A percentile compares a stretch with the other conserved stretches of the same genome.
phyloP scores from a whole-genome alignment of 2,888 invertebrate species.

The Sycophila texana region DNA sequence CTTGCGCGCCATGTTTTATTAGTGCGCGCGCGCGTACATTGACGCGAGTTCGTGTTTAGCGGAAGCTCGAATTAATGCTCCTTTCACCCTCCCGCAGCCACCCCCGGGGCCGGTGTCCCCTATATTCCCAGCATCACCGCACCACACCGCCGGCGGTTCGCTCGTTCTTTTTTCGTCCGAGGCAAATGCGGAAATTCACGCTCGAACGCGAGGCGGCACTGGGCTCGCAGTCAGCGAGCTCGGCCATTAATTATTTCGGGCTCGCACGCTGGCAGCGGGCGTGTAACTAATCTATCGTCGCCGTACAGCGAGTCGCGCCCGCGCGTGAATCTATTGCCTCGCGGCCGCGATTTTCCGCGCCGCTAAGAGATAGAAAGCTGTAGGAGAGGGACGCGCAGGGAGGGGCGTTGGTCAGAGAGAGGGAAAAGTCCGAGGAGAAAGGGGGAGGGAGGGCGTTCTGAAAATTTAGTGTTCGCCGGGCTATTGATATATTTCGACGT shows the following conservation, averaged over 20 bases:
- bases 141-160: neutral
- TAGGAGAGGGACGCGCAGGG: conserved; percentile 44
- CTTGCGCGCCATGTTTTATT: conserved; percentile 21
- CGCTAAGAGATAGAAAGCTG: conserved; percentile 32
- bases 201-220: conserved; percentile 24
- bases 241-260: conserved; percentile 46
- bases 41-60: conserved; percentile 16
- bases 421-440: conserved; percentile 25
- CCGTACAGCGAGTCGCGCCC: neutral
- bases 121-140: neutral
- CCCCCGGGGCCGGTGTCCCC: neutral
- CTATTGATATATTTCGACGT: conserved; percentile 73
- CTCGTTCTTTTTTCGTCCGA: conserved; percentile 1
- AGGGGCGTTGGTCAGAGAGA: conserved; percentile 20
- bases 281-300: conserved; percentile 46
- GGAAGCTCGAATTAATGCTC: conserved; percentile 36
- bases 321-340: conserved; percentile 6
- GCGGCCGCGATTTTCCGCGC: conserved; percentile 45
- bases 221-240: neutral
- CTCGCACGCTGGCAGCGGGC: conserved; percentile 30
- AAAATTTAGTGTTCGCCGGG: conserved; percentile 64
- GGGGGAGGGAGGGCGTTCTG: conserved; percentile 42
- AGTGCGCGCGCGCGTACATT: neutral
- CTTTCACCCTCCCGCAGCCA: neutral
- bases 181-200: conserved; percentile 46